Evolutionary conservation across 23 tunicate species (phyloP), one percentile per base, ranked within the genome.

Genomic region (Trididemnum nubilum): DNA sequence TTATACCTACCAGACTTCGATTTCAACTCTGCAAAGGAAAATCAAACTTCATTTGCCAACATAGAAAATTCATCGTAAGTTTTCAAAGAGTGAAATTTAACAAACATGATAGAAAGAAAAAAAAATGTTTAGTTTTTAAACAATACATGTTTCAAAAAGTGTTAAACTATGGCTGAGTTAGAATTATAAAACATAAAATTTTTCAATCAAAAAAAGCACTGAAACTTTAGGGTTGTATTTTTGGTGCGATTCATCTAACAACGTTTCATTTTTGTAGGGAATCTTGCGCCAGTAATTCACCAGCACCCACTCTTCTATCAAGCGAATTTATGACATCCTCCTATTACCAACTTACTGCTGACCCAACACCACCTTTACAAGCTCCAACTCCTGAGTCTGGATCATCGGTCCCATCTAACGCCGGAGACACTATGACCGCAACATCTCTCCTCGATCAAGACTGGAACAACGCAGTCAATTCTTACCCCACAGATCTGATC

Each of bases 301-400:
- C 81, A 25, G 25, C 81, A 2, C 2, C 81, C 21, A 34, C n/a
- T 33, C 19, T 32, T 25, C 40, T 54, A 5, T 77, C 90, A 31
- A 12, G 26, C 22, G 90, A 61, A 78, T 85, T 69, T 85, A 85
- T 85, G 90, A 85, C 90, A 67, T 85, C 90, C 35, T 78, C 90
- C 38, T 82, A 78, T 35, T 79, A 71, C 40, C 74, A 67, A 30
- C 37, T 67, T 5, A 27, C 89, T 9, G 12, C 76, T 0, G 84
- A 35, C 50, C 1, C 84, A 9, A 51, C 82, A 28, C 21, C 90
- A 71, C 79, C 82, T 1, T 12, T 51, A 2, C 23, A 69, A 36
- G 22, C 84, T 28, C 26, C 72, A 27, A 82, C 69, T 50, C 61
- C 74, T 66, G 76, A 65, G 0, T 69, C 86, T 15, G 51, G 31